Conservation (phyloP, 2,113 vertebrate species). For the Cettia cetti region DNA sequence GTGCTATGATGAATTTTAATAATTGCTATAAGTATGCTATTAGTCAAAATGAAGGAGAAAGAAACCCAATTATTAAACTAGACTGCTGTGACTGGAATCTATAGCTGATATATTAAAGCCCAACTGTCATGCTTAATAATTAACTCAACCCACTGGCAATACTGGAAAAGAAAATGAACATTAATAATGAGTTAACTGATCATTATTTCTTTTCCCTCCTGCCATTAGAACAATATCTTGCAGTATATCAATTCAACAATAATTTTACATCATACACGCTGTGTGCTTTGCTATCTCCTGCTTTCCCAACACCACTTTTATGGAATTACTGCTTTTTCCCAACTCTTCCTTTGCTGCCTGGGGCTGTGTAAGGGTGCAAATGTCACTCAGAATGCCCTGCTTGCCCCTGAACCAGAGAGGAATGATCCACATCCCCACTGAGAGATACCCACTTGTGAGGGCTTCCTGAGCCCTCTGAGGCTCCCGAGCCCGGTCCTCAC, state of each 20-base stretch:
- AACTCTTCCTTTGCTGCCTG: background rate
- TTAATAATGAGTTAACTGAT: conserved; percentile 57
- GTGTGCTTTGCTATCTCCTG: background rate
- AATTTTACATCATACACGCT: background rate
- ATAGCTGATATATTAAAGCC: conserved; percentile 60
- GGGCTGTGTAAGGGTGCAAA: background rate
- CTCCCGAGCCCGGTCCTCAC: background rate
- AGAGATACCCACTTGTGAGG: background rate
- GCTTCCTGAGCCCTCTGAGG: background rate
- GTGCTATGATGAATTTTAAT: conserved; percentile 51
- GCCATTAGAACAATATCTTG: conserved; percentile 14
- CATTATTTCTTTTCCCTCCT: conserved; percentile 27
- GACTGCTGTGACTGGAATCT: conserved; percentile 66
- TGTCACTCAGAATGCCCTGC: background rate
- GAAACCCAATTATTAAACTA: conserved; percentile 67
- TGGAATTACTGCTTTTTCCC: background rate
- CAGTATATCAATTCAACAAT: conserved; percentile 35
- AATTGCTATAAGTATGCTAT: conserved; percentile 61
- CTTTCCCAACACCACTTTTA: background rate
- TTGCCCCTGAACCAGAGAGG: background rate
- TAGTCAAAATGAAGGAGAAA: conserved; percentile 63
- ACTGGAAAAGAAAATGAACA: conserved; percentile 53
- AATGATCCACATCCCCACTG: background rate
- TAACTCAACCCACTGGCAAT: conserved; percentile 39
- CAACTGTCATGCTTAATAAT: conserved; percentile 61